Percentiles rank a stretch among this genome's conserved stretches.
These are phyloP conservation scores for Notolabrus celidotus DNA, from an alignment of 2,797 vertebrate species.

Conservation along the genomic window DNA sequence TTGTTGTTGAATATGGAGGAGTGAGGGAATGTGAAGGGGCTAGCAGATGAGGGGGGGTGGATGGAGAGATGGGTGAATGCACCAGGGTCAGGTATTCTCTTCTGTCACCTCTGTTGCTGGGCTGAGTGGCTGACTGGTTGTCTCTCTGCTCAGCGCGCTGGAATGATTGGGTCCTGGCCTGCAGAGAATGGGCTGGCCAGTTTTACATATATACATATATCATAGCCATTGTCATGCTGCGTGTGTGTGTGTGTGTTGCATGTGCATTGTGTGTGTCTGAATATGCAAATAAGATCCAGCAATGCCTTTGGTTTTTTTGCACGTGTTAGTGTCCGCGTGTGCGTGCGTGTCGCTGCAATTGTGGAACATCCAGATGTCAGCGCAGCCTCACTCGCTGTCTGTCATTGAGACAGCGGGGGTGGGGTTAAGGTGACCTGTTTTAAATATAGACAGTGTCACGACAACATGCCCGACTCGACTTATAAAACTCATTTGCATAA, in stretches of 20 bases:
- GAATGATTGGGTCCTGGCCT: slow-evolving; percentile 82
- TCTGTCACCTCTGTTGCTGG: slow-evolving; percentile 74
- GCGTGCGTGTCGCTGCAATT: slow-evolving; percentile 41
- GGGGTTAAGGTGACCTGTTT: slow-evolving; percentile 88
- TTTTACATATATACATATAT: slow-evolving; percentile 86
- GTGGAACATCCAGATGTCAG: slow-evolving; percentile 84
- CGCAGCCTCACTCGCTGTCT: slow-evolving; percentile 79
- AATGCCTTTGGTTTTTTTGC: slow-evolving; percentile 59
- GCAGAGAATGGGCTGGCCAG: slow-evolving; percentile 68
- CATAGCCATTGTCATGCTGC: slow-evolving; percentile 69
- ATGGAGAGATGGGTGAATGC: slow-evolving; percentile 65
- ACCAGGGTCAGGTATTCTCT: slow-evolving; percentile 74
- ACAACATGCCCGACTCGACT: slow-evolving; percentile 85
- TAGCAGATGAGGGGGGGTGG: slow-evolving; percentile 52
- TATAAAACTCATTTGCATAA: slow-evolving; percentile 85
- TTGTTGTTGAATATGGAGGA: slow-evolving; percentile 75
- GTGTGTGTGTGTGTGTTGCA: slow-evolving; percentile 44
- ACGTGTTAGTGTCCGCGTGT: slow-evolving; percentile 35
- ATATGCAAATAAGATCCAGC: slow-evolving; percentile 72
- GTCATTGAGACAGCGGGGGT: slow-evolving; percentile 83
- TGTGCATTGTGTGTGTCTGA: slow-evolving; percentile 56
- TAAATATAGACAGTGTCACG: slow-evolving; percentile 89
- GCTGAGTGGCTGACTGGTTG: slow-evolving; percentile 73
- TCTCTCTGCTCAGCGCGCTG: slow-evolving; percentile 70
- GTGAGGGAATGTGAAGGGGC: slow-evolving; percentile 65